phyloP scores from a whole-genome alignment of 2,888 invertebrate genomes.

The Neoitamus cyanurus region DNA sequence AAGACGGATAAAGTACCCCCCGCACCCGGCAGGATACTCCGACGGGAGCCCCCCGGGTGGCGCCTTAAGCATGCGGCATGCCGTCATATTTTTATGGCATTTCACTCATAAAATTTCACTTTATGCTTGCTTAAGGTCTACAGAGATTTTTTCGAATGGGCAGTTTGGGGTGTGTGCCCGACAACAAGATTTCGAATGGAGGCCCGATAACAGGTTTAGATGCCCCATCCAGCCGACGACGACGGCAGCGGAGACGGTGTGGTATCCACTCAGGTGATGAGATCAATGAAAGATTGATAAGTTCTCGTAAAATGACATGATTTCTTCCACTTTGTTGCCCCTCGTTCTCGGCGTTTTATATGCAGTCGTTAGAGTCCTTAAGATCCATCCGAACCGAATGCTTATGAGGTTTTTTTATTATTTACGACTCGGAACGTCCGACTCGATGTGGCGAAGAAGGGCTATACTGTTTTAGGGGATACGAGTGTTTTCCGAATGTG shows the following conservation, averaged over 20 bases:
- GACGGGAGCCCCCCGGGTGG: neutral
- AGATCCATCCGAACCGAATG: neutral
- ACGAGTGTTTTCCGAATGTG: neutral
- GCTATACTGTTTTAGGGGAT: neutral
- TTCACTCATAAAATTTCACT: conserved; percentile 25
- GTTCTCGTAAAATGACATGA: conserved; percentile 5
- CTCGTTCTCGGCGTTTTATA: neutral
- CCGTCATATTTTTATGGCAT: conserved; percentile 26
- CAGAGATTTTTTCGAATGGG: conserved; percentile 15
- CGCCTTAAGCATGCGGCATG: neutral
- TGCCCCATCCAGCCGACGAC: neutral
- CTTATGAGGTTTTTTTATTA: neutral
- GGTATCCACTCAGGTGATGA: neutral
- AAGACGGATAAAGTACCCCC: neutral
- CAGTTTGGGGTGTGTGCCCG: neutral
- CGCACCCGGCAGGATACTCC: neutral
- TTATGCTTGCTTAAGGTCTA: conserved; percentile 21
- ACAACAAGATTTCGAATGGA: neutral
- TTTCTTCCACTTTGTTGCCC: neutral
- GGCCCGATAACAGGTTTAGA: neutral
- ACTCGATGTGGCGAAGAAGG: neutral
- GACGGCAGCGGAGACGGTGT: neutral
- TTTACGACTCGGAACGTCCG: neutral
- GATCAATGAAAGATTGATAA: conserved; percentile 10
- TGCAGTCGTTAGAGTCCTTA: neutral